Base-by-base conservation (phyloP, 2,113 vertebrate species). In the Struthio camelus region DNA sequence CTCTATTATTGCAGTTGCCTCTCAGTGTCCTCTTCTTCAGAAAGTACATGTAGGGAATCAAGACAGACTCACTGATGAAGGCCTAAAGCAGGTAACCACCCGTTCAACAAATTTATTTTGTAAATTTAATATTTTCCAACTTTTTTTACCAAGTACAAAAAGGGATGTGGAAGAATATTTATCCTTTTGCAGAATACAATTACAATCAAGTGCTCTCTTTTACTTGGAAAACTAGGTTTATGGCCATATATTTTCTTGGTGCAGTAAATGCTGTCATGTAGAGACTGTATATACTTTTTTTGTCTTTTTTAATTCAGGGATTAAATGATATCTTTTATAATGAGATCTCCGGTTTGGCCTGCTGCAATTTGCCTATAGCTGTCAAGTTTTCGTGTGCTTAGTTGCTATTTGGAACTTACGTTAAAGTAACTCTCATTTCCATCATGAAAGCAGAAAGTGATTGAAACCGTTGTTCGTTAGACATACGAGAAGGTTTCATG, bases 41-140 rank as follows among this genome's bases (percentile, higher is more conserved):
- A 99, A 99, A 96, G 98, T 99, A 27, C 99, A 99, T 32, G 99
- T 99, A 48, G 99, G 99, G 84, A 99, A 99, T 98, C 99, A 99
- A 98, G 99, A 99, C 98, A 99, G 99, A 88, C 98, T 99, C 40
- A 99, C 99, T 3, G 99, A 99, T 96, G 98, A 98, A 90, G 98
- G 99, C 56, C 98, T 99, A 17, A 99, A 99, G 95, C 98, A 99
- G 99, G 99, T 99, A 97, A 97, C 44, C 19, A 75, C 86, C 44
- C 46, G 14, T 81, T 89, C 85, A 67, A 77, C 40, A 64, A 23
- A 61, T 87, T 79, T 80, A 9, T 75, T 87, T 25, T 54, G 10
- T 81, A 65, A 71, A 72, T 7, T 50, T 54, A 28, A 5, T 73
- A 5, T 70, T 23, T 76, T 89, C 28, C 9, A 67, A 2, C 34